Conservation (phyloP, 92 coral and sea anemone species). For the Anthopleura xanthogrammica region DNA sequence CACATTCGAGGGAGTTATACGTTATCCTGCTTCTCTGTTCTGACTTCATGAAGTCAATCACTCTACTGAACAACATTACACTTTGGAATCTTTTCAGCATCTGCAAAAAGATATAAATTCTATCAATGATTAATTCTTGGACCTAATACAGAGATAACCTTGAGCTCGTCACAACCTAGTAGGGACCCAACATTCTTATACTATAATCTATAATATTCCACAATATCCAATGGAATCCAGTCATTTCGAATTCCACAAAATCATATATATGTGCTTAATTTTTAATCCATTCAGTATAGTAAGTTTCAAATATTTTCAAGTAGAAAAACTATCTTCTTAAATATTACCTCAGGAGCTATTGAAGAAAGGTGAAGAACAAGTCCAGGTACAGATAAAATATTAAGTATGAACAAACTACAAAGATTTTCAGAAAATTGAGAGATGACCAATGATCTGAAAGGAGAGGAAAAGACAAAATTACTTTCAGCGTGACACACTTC, state of each 20-base stretch:
- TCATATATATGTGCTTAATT: too few relatives aligned
- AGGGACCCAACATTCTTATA: too few relatives aligned
- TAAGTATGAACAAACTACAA: constrained; percentile 79
- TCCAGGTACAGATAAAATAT: constrained; percentile 91
- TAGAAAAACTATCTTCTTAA: neutral
- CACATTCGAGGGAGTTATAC: constrained; percentile 79
- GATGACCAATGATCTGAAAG: constrained; percentile 66
- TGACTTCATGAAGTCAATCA: constrained; percentile 62
- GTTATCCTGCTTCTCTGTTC: constrained; percentile 81
- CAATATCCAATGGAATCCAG: too few relatives aligned
- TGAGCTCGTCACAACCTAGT: too few relatives aligned
- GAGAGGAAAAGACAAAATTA: neutral
- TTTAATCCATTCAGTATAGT: too few relatives aligned
- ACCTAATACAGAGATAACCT: too few relatives aligned
- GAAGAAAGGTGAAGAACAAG: constrained; percentile 71
- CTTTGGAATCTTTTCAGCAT: constrained; percentile 65
- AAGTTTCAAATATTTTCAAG: too few relatives aligned
- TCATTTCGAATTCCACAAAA: too few relatives aligned
- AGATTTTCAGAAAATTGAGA: constrained; percentile 78
- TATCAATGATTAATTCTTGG: neutral
- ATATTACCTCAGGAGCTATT: constrained; percentile 77
- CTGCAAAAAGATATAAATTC: constrained; percentile 28
- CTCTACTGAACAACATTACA: constrained; percentile 52
- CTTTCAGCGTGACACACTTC: too few relatives aligned
- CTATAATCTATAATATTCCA: too few relatives aligned